Evolutionary conservation across 2,888 invertebrate genomes (phyloP).

Genomic region (Tipula unca): DNA sequence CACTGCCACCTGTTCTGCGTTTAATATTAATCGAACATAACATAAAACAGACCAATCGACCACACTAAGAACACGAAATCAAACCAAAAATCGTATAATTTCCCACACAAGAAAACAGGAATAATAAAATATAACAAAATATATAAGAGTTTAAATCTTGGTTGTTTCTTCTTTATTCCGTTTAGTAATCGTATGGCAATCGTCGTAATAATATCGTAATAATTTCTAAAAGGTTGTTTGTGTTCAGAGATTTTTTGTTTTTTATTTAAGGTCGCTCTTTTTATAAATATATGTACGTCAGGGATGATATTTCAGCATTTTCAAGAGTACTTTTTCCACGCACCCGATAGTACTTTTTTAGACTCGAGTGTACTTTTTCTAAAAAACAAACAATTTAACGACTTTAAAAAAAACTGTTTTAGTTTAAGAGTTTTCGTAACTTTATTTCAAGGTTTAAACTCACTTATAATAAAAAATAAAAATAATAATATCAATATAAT

Average conservation of each 20-base stretch:
- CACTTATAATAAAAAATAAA: too few relatives aligned
- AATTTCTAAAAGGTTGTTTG: neutral
- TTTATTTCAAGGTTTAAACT: too few relatives aligned
- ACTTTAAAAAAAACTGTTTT: too few relatives aligned
- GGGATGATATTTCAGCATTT: too few relatives aligned
- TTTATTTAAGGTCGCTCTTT: neutral
- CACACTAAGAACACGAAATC: neutral
- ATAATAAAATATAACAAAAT: neutral
- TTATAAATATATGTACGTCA: neutral
- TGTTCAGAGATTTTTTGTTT: neutral
- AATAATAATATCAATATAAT: too few relatives aligned
- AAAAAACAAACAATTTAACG: too few relatives aligned
- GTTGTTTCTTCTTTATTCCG: neutral
- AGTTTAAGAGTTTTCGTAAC: too few relatives aligned
- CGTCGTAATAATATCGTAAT: neutral
- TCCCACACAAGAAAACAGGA: slow-evolving; percentile 3
- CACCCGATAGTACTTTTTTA: too few relatives aligned
- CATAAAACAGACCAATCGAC: neutral
- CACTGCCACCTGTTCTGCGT: neutral
- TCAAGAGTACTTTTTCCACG: too few relatives aligned
- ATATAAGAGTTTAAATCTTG: neutral
- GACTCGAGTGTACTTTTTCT: too few relatives aligned
- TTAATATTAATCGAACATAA: neutral
- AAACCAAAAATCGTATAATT: neutral
- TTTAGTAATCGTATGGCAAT: neutral